A percentile compares a stretch with the other conserved stretches of the same genome.
Conservation (phyloP, 2,113 vertebrate genomes). For the Carollia perspicillata region DNA sequence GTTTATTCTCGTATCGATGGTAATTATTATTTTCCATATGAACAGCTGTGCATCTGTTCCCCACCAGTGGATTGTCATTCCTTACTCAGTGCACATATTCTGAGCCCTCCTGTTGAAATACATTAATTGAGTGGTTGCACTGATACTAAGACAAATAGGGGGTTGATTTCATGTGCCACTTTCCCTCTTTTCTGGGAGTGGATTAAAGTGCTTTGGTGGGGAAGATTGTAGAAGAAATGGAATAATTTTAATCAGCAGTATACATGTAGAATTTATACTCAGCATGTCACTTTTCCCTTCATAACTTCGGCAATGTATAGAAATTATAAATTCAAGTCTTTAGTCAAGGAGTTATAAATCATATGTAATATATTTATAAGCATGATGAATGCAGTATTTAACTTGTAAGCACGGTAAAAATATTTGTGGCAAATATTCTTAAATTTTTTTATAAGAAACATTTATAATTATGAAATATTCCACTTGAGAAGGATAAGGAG, state of each 20-base stretch:
- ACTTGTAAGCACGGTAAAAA: background rate
- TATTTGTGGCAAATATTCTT: background rate
- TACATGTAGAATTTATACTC: background rate
- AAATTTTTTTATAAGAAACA: slow-evolving; percentile 10
- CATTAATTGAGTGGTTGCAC: background rate
- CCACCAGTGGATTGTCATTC: background rate
- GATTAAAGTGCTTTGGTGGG: background rate
- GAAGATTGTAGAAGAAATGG: background rate
- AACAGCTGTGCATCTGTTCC: background rate
- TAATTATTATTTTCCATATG: background rate
- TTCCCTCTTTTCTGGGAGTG: background rate
- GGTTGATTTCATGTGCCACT: background rate
- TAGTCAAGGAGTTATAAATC: background rate
- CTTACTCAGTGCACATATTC: background rate
- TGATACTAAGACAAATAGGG: background rate
- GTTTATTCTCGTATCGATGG: background rate
- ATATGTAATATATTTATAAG: background rate
- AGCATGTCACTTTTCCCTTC: background rate
- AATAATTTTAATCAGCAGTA: background rate
- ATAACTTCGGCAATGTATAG: background rate
- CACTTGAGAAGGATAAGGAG: background rate
- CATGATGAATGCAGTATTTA: background rate
- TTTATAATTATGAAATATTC: background rate
- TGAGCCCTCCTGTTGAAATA: background rate
- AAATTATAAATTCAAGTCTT: background rate